phyloP scores from a whole-genome alignment of 2,888 invertebrate genomes.

The Serrognathus titanus region DNA sequence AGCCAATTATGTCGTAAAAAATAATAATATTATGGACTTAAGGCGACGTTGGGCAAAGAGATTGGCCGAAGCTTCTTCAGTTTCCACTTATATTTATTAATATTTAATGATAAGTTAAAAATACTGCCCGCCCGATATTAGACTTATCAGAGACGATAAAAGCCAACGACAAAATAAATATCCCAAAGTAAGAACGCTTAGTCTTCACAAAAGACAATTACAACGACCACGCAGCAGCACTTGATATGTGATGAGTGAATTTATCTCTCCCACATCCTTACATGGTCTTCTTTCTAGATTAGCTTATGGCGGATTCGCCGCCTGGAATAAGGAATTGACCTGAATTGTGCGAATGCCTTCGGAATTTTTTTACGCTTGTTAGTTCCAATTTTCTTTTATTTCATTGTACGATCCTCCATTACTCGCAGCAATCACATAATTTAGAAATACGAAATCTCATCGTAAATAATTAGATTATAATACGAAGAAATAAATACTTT shows the following conservation, averaged over 20 bases:
- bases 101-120: not conserved
- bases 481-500: too few species aligned
- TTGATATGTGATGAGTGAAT: not conserved
- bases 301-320: not conserved
- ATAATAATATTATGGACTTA: constrained; percentile 28
- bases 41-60: not conserved
- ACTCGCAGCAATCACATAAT: too few species aligned
- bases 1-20: constrained; percentile 41
- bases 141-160: too few species aligned
- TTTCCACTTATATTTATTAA: not conserved
- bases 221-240: not conserved
- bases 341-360: not conserved
- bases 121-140: not conserved
- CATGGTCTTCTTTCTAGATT: not conserved
- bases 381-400: too few species aligned
- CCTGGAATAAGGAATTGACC: not conserved
- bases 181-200: too few species aligned
- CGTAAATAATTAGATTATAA: too few species aligned
- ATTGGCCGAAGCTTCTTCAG: not conserved
- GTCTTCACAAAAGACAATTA: not conserved
- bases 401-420: too few species aligned
- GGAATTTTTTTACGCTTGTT: too few species aligned
- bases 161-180: too few species aligned
- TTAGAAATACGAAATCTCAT: too few species aligned
- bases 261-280: not conserved